Evolutionary conservation across 2,113 vertebrate species (phyloP), one percentile per base, ranked within the genome.

Genomic region (Callaeas wilsoni): DNA sequence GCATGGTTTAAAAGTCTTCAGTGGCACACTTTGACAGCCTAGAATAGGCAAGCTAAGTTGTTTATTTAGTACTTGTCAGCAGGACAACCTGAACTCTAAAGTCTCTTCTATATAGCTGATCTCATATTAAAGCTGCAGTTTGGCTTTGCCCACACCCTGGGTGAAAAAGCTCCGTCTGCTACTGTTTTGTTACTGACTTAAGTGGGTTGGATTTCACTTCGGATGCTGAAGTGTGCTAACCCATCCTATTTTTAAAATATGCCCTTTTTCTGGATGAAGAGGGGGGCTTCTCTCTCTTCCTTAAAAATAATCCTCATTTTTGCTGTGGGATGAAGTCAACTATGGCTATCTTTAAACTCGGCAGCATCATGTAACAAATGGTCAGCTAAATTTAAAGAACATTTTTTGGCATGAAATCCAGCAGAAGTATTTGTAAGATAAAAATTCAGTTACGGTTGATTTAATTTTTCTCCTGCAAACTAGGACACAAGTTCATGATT

Each of bases 311-410:
- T 73, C 62, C 57, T 76, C 26, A 26, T 64, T 84, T 87, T 87
- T 89, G 49, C 75, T 87, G 49, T 84, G 81, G 88, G 85, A 85
- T 89, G 73, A 79, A 89, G 83, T 87, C 74, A 94, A 2, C 77
- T 55, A 7, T 42, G 53, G 64, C 78, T 96, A 69, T 97, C 91
- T 96, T 97, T 96, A 96, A 95, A 91, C 53, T 90, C 16, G 7
- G 56, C 41, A 7, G 83, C 73, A 96, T 97, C 78, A 70, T 92
- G 70, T 94, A 97, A 82, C 88, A 97, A 84, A 74, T 94, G 91
- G 96, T 97, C 97, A 98, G 96, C 97, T 98, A 98, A 97, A 98
- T 98, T 97, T 98, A 97, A 98, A 97, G 96, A 79, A 74, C 57
- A 1, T 57, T 86, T 84, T 96, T 96, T 96, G 93, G 96, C 97